A percentile compares a stretch with the other conserved stretches of the same genome.
phyloP scores from a whole-genome alignment of 2,888 invertebrate genomes.

The Pristionchus japonicus region DNA sequence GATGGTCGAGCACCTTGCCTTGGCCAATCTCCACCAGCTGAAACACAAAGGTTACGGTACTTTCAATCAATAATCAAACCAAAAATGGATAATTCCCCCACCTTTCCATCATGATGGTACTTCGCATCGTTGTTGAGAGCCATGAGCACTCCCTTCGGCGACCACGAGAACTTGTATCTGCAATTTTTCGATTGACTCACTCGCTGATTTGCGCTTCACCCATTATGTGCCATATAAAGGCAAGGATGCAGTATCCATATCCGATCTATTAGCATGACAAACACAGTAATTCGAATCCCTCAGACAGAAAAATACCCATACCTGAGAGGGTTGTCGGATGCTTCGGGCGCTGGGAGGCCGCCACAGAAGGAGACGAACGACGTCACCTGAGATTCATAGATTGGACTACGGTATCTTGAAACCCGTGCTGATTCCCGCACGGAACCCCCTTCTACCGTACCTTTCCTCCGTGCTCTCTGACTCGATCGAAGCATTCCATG shows the following conservation, averaged over 20 bases:
- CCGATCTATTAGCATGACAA: neutral
- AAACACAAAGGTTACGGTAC: constrained; percentile 78
- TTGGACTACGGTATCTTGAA: neutral
- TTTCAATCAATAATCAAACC: constrained; percentile 26
- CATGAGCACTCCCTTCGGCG: constrained; percentile 90
- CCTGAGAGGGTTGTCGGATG: constrained; percentile 85
- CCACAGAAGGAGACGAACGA: constrained; percentile 98
- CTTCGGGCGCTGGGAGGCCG: constrained; percentile 95
- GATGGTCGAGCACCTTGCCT: constrained; percentile 89
- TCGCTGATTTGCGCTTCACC: neutral
- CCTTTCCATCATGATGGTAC: constrained; percentile 87
- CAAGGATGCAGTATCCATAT: too few relatives aligned
- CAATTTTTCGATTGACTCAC: neutral
- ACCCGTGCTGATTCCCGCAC: neutral
- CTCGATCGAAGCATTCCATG: constrained; percentile 94
- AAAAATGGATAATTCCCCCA: constrained; percentile 69
- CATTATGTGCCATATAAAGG: too few relatives aligned
- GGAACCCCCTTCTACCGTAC: constrained; percentile 64
- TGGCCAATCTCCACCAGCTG: constrained; percentile 85
- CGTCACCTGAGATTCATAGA: constrained; percentile 80
- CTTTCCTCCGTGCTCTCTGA: constrained; percentile 87
- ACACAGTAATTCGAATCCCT: too few relatives aligned
- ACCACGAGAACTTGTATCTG: constrained; percentile 94
- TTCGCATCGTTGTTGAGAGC: constrained; percentile 92
- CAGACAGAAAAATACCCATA: neutral